Evolutionary conservation across 2,113 vertebrate genomes (phyloP).

Genomic region (Cephalopholis sonnerati): DNA sequence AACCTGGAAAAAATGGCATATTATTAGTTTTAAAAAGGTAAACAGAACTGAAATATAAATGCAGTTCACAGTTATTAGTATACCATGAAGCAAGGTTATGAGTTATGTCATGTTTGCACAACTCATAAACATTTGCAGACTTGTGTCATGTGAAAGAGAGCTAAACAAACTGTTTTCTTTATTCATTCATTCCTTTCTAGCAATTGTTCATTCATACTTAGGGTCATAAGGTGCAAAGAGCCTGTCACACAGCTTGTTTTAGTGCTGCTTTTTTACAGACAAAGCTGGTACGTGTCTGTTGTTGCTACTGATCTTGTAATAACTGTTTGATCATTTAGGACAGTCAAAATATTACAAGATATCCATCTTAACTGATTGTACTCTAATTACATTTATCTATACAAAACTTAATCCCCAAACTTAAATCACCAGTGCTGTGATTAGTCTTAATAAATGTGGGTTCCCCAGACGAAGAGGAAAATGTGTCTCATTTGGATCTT

Average conservation of each 20-base stretch:
- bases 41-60: neutral
- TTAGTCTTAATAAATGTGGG: slow-evolving; percentile 31
- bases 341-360: slow-evolving; percentile 7
- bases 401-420: slow-evolving; percentile 20
- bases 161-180: neutral
- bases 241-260: neutral
- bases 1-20: slow-evolving; percentile 79
- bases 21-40: neutral
- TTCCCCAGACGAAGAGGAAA: slow-evolving; percentile 17
- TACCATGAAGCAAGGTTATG: neutral
- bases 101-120: neutral
- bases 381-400: slow-evolving; percentile 7
- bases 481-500: slow-evolving; percentile 5
- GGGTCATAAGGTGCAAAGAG: neutral
- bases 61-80: neutral
- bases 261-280: neutral
- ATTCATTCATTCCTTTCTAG: neutral
- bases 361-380: slow-evolving; percentile 20
- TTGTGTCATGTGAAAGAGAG: neutral
- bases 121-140: neutral
- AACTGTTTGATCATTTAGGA: neutral
- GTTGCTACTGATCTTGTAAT: neutral
- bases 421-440: slow-evolving; percentile 22
- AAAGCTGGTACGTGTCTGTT: neutral
- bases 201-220: neutral